These are phyloP conservation scores for Rhynchotus rufescens DNA, from an alignment of 2,797 vertebrate genomes.

Conservation along the genomic window DNA sequence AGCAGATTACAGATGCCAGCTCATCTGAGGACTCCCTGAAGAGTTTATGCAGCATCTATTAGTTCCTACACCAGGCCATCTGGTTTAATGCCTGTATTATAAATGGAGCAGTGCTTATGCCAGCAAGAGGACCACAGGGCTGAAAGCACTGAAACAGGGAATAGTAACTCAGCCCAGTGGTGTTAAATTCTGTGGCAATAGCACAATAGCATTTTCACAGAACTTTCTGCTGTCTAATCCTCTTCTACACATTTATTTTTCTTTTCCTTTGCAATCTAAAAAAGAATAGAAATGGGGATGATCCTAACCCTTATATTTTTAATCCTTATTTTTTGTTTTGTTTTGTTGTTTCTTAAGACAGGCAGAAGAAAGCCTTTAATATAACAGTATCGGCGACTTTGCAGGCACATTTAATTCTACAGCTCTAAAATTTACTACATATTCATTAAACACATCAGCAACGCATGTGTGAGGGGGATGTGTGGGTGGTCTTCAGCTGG, in stretches of 20 bases:
- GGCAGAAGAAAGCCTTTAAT: background rate
- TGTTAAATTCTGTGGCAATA: background rate
- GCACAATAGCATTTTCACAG: background rate
- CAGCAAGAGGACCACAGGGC: background rate
- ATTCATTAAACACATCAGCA: constrained; percentile 6
- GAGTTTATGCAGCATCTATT: background rate
- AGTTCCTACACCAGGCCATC: background rate
- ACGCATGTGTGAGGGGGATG: background rate
- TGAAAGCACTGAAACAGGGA: background rate
- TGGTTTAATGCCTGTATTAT: background rate
- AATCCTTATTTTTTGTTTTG: background rate
- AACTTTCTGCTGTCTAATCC: background rate
- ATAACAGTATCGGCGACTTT: background rate
- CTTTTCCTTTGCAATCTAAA: background rate
- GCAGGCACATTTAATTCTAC: background rate
- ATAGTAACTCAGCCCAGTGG: background rate
- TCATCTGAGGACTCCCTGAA: background rate
- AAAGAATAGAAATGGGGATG: background rate
- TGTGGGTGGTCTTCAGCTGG: background rate
- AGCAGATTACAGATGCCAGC: background rate
- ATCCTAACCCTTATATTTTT: background rate
- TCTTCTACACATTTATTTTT: background rate
- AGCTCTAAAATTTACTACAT: background rate
- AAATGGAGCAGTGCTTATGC: background rate
- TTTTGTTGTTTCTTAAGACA: background rate